A percentile compares a stretch with the other conserved stretches of the same genome.
Conservation (phyloP, 1,140 invertebrate genomes). For the Aplysia californica region DNA sequence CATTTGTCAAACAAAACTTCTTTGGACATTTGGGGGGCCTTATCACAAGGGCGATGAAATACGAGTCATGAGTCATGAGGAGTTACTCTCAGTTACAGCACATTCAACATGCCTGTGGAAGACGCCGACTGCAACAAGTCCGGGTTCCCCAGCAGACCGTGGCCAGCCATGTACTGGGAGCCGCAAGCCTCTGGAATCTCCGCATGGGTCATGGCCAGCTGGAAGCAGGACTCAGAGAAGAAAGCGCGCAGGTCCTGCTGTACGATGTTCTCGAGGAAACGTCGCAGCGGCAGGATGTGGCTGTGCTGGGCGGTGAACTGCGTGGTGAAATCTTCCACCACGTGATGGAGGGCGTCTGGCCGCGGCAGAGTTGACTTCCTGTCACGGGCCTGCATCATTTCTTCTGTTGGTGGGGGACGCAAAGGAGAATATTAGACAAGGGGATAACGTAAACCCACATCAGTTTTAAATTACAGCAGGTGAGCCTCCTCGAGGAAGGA, state of each 20-base stretch:
- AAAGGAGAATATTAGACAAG: too few species aligned
- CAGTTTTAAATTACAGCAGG: not conserved
- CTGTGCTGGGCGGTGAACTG: constrained; percentile 64
- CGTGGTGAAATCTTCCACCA: constrained; percentile 70
- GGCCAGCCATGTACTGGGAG: constrained; percentile 47
- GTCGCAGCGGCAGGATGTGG: constrained; percentile 66
- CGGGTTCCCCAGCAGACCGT: constrained; percentile 42
- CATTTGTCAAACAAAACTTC: too few species aligned
- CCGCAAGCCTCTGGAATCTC: constrained; percentile 56
- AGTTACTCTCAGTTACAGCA: too few species aligned
- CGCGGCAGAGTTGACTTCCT: constrained; percentile 54
- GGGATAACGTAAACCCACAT: too few species aligned
- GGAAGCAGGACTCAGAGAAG: constrained; percentile 63
- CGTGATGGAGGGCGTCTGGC: constrained; percentile 67
- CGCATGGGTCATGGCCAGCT: constrained; percentile 54
- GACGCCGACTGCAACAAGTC: too few species aligned
- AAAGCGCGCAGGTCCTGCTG: constrained; percentile 60
- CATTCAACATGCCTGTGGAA: too few species aligned
- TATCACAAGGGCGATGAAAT: too few species aligned
- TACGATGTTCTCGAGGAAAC: constrained; percentile 64
- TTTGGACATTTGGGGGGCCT: too few species aligned
- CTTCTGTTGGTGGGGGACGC: too few species aligned
- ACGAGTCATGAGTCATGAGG: too few species aligned
- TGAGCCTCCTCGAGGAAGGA: too few species aligned
- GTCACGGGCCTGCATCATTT: constrained; percentile 50